Percentiles rank a stretch among this genome's conserved stretches.
These are phyloP conservation scores for Zaprionus kolodkinae DNA, from an alignment of 1,140 invertebrate species.

Conservation along the genomic window DNA sequence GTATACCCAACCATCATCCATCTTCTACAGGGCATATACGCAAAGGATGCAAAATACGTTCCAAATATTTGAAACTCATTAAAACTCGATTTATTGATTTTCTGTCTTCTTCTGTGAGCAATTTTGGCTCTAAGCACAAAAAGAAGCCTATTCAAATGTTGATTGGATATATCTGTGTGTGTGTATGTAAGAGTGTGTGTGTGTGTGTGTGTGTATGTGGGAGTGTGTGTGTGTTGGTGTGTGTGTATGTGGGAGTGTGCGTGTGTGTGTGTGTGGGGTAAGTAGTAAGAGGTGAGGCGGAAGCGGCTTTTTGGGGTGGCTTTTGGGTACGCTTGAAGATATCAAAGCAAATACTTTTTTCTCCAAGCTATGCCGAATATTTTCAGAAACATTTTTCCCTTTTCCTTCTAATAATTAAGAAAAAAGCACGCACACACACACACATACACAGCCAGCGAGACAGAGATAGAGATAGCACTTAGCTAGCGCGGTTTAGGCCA, in stretches of 20 bases:
- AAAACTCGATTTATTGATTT: constrained; percentile 77
- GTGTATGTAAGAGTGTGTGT: neutral
- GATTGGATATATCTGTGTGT: constrained; percentile 21
- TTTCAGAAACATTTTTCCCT: neutral
- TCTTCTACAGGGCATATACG: neutral
- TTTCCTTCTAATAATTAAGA: constrained; percentile 7
- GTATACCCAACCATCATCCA: neutral
- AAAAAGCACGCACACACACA: constrained; percentile 1
- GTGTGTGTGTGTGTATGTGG: neutral
- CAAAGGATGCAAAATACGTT: constrained; percentile 6
- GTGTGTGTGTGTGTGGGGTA: neutral
- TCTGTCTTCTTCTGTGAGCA: constrained; percentile 51
- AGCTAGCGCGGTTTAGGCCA: neutral
- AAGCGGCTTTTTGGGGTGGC: neutral
- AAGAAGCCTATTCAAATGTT: constrained; percentile 36
- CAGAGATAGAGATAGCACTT: constrained; percentile 1
- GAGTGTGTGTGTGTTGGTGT: neutral
- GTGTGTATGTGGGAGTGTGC: neutral
- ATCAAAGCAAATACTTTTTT: constrained; percentile 26
- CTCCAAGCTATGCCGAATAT: constrained; percentile 32
- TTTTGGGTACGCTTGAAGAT: constrained; percentile 18
- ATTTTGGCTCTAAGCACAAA: constrained; percentile 28
- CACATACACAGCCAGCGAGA: neutral
- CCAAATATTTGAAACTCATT: constrained; percentile 78
- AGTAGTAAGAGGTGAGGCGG: neutral